Percentiles rank a stretch among this genome's conserved stretches.
phyloP scores from a whole-genome alignment of 2,888 invertebrate genomes.

The Buathra laborator region DNA sequence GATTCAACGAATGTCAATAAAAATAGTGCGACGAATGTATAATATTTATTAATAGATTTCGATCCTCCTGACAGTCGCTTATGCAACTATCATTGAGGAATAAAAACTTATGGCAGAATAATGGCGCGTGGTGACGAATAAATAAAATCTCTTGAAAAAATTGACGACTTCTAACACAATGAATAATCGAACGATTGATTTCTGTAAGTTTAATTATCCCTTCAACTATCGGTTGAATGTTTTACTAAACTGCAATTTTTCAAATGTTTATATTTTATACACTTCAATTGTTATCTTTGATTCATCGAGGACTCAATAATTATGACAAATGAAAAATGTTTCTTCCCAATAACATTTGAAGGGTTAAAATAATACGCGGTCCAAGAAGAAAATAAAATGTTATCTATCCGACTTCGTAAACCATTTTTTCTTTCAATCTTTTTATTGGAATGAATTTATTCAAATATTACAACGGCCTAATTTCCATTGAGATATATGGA shows the following conservation, averaged over 20 bases:
- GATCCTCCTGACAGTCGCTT: background rate
- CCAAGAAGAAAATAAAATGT: background rate
- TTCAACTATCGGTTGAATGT: background rate
- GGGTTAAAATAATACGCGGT: background rate
- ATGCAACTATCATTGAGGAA: background rate
- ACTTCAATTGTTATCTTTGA: background rate
- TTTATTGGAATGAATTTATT: background rate
- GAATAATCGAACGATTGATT: background rate
- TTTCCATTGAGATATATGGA: background rate
- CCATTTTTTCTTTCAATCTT: background rate
- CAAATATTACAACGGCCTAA: background rate
- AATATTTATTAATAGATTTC: background rate
- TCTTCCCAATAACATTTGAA: background rate
- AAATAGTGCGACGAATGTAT: background rate
- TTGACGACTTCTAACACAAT: no score
- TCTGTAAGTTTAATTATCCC: background rate
- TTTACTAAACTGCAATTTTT: background rate
- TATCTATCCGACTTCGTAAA: background rate
- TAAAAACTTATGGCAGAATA: background rate
- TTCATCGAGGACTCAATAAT: background rate
- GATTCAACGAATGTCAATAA: background rate
- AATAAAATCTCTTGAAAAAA: background rate
- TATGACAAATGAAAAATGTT: background rate
- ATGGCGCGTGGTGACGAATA: background rate
- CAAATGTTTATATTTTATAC: background rate